A percentile compares a stretch with the other conserved stretches of the same genome.
phyloP scores from a whole-genome alignment of 2,888 invertebrate genomes.

The Siphlonurus alternatus region DNA sequence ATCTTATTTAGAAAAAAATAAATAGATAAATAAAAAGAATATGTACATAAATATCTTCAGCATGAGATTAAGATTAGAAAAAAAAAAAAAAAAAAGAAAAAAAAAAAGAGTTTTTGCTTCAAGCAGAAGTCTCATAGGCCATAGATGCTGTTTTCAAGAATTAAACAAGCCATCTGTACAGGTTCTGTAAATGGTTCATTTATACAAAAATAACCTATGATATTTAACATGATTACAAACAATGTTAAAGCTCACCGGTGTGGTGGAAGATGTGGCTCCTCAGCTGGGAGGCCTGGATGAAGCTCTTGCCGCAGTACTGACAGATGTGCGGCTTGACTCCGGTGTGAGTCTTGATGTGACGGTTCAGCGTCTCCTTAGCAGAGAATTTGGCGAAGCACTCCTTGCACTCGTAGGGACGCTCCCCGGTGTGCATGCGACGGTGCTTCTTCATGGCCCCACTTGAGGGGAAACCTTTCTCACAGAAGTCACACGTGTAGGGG shows the following conservation, averaged over 20 bases:
- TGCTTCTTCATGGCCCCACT: slow-evolving; percentile 21
- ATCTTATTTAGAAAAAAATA: too few species aligned
- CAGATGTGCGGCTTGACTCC: slow-evolving; percentile 38
- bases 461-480: slow-evolving; percentile 20
- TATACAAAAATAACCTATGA: too few species aligned
- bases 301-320: slow-evolving; percentile 53
- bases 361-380: slow-evolving; percentile 66
- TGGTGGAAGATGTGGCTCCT: slow-evolving; percentile 63
- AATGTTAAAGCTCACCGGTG: slow-evolving; percentile 26
- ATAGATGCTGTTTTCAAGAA: too few species aligned
- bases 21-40: too few species aligned
- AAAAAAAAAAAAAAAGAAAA: too few species aligned
- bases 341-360: slow-evolving; percentile 52
- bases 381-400: slow-evolving; percentile 58
- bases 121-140: too few species aligned
- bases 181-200: too few species aligned
- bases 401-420: slow-evolving; percentile 18
- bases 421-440: slow-evolving; percentile 21
- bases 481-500: slow-evolving; percentile 21
- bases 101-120: too few species aligned
- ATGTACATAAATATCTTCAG: too few species aligned
- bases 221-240: background rate
- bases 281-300: slow-evolving; percentile 67
- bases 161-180: too few species aligned
- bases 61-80: too few species aligned